A percentile compares a stretch with the other conserved stretches of the same genome.
Conservation (phyloP, 1,140 invertebrate species). For the Drosophila bocqueti region DNA sequence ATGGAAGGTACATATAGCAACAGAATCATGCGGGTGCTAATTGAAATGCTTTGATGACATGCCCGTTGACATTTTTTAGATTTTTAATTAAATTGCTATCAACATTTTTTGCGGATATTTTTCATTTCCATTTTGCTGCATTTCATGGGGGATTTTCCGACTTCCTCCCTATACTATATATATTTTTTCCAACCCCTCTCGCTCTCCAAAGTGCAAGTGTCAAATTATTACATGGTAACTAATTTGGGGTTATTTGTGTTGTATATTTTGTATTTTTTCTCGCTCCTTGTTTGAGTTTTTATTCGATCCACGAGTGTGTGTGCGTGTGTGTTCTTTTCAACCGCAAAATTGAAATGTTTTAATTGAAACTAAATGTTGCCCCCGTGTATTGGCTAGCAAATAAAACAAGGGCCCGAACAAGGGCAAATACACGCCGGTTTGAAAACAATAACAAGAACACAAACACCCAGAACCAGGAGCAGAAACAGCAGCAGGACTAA, state of each 20-base stretch:
- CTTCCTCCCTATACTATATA: background rate
- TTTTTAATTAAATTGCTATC: slow-evolving; percentile 78
- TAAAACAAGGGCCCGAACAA: slow-evolving; percentile 57
- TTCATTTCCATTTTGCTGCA: slow-evolving; percentile 19
- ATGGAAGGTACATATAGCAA: background rate
- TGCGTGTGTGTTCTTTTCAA: slow-evolving; percentile 47
- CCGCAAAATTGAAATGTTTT: slow-evolving; percentile 78
- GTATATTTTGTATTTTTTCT: slow-evolving; percentile 17
- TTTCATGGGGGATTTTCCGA: slow-evolving; percentile 18
- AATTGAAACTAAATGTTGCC: slow-evolving; percentile 79
- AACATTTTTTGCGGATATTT: slow-evolving; percentile 37
- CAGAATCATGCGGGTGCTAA: slow-evolving; percentile 44
- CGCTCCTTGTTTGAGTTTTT: slow-evolving; percentile 39
- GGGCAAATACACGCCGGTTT: slow-evolving; percentile 35
- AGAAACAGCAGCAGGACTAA: slow-evolving; percentile 11
- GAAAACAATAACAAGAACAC: slow-evolving; percentile 45
- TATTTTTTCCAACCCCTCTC: background rate
- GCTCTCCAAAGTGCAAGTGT: slow-evolving; percentile 26
- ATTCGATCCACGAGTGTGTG: slow-evolving; percentile 15
- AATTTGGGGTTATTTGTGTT: slow-evolving; percentile 51
- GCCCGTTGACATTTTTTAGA: slow-evolving; percentile 68
- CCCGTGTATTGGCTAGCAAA: slow-evolving; percentile 72
- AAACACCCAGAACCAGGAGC: slow-evolving; percentile 24
- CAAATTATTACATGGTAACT: slow-evolving; percentile 64
- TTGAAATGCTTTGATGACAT: slow-evolving; percentile 66